A percentile compares a stretch with the other conserved stretches of the same genome.
Conservation (phyloP, 2,888 invertebrate species). For the Hecatera dysodea region DNA sequence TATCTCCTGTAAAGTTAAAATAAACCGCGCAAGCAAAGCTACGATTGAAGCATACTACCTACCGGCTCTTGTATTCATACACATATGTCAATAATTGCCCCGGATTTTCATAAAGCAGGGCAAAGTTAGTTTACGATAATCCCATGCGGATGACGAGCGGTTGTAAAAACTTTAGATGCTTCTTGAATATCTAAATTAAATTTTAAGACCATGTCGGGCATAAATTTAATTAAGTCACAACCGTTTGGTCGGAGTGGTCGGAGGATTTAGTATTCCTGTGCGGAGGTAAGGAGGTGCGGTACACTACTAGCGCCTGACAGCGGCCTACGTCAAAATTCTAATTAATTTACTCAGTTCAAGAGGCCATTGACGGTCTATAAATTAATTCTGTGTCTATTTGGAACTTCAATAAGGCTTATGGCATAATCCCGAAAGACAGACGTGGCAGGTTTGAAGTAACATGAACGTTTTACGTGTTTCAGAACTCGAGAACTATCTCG, state of each 20-base stretch:
- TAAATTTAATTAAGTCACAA: conserved; percentile 62
- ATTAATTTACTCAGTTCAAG: conserved; percentile 65
- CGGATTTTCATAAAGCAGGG: conserved; percentile 26
- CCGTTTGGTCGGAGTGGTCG: conserved; percentile 40
- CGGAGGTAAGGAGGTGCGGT: conserved; percentile 50
- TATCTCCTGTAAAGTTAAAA: conserved; percentile 19
- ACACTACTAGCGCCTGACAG: conserved; percentile 58
- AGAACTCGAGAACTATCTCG: conserved; percentile 24
- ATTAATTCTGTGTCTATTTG: conserved; percentile 60
- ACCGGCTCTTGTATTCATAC: conserved; percentile 3
- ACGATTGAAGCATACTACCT: not conserved
- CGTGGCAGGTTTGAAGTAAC: conserved; percentile 22
- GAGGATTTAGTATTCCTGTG: conserved; percentile 64
- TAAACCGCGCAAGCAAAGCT: not conserved
- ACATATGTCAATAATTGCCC: conserved; percentile 1
- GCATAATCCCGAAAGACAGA: conserved; percentile 50
- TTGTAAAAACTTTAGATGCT: conserved; percentile 51
- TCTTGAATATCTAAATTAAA: conserved; percentile 58
- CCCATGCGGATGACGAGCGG: conserved; percentile 27
- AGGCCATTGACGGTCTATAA: conserved; percentile 61
- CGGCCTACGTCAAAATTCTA: conserved; percentile 67
- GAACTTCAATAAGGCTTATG: conserved; percentile 52
- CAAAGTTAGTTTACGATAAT: conserved; percentile 44
- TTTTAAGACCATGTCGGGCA: conserved; percentile 48
- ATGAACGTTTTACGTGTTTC: conserved; percentile 13